Percentiles rank a stretch among this genome's conserved stretches.
Conservation (phyloP, 2,888 invertebrate species). For the Meteorus cinctellus region DNA sequence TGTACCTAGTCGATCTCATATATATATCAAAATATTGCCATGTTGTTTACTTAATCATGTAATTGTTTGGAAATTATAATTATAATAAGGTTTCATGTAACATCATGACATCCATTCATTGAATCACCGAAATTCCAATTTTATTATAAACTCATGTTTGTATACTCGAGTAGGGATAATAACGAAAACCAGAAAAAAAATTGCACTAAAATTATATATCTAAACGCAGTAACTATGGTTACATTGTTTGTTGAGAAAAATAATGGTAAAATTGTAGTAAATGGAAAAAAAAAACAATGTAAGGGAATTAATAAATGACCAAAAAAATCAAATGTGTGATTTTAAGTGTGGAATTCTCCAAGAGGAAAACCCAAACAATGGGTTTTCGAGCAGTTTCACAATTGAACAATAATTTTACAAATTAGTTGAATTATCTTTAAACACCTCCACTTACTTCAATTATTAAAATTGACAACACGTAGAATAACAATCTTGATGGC, state of each 20-base stretch:
- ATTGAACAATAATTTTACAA: not conserved
- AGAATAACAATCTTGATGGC: too few relatives aligned
- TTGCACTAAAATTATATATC: not conserved
- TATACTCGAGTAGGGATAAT: slow-evolving; percentile 8
- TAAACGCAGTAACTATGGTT: slow-evolving; percentile 2
- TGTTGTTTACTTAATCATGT: not conserved
- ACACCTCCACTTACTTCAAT: not conserved
- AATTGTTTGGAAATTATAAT: not conserved
- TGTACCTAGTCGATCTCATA: not conserved
- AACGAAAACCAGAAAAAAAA: slow-evolving; percentile 2
- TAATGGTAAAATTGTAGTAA: not conserved
- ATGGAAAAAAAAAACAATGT: not conserved
- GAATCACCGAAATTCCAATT: not conserved
- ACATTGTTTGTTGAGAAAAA: not conserved
- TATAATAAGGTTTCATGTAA: not conserved
- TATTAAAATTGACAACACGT: not conserved
- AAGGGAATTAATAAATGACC: not conserved
- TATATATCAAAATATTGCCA: not conserved
- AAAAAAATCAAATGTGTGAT: not conserved
- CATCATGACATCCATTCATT: not conserved
- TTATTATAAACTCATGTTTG: not conserved
- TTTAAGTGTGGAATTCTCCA: too few relatives aligned
- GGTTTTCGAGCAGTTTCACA: not conserved
- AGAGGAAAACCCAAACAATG: too few relatives aligned
- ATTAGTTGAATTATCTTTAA: not conserved